Evolutionary conservation across 2,113 vertebrate genomes (phyloP).

Genomic region (Ivindomyrus marchei): DNA sequence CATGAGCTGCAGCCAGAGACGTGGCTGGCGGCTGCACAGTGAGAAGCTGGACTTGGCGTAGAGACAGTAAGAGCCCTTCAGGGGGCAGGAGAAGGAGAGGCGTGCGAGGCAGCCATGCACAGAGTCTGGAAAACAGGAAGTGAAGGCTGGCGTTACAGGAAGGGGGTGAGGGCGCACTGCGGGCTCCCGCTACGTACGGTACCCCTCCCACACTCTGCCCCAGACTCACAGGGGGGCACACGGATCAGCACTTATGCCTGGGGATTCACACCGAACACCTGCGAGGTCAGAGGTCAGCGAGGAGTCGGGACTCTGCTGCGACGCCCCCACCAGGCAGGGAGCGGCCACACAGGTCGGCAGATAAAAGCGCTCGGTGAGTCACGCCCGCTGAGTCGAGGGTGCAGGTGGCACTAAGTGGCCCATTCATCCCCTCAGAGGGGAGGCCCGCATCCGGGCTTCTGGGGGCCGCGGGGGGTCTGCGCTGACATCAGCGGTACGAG

Average conservation of each 20-base stretch:
- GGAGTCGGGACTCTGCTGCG: not conserved
- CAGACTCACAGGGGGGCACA: not conserved
- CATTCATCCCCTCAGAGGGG: not conserved
- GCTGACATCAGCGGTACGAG: not conserved
- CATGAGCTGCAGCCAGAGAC: constrained; percentile 91
- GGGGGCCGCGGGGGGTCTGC: not conserved
- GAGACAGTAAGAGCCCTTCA: constrained; percentile 89
- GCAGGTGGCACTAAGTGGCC: not conserved
- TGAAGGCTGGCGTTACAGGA: not conserved
- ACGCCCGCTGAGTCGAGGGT: not conserved
- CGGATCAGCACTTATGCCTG: not conserved
- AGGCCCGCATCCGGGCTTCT: not conserved
- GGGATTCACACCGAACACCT: not conserved
- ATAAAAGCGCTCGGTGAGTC: not conserved
- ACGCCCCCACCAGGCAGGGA: not conserved
- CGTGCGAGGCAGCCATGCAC: constrained; percentile 72
- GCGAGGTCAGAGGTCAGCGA: not conserved
- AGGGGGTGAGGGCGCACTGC: not conserved
- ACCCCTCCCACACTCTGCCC: too few relatives aligned
- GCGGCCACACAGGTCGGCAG: not conserved
- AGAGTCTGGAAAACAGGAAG: constrained; percentile 58
- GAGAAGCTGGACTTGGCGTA: constrained; percentile 85
- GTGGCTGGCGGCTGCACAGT: constrained; percentile 76
- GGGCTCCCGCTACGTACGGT: too few relatives aligned
- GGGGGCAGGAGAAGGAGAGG: constrained; percentile 82